Conservation (phyloP, 2,888 invertebrate genomes). For the Exephanes ischioxanthus region DNA sequence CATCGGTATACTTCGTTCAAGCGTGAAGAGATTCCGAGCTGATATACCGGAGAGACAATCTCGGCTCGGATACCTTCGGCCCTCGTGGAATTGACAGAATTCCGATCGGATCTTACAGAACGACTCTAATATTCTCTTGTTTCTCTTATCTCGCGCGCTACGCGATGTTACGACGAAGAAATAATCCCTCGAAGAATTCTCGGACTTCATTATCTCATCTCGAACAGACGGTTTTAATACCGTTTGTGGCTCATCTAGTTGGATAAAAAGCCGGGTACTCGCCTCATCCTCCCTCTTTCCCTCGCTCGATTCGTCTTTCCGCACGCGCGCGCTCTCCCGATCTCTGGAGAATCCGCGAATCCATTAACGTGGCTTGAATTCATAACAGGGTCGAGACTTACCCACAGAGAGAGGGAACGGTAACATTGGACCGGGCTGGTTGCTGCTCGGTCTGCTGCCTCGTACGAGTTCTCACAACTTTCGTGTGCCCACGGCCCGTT, state of each 20-base stretch:
- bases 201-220: slow-evolving; percentile 40
- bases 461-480: slow-evolving; percentile 68
- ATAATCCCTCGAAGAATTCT: slow-evolving; percentile 11
- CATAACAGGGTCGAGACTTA: slow-evolving; percentile 60
- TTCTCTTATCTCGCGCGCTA: neutral
- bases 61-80: slow-evolving; percentile 1
- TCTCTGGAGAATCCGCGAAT: slow-evolving; percentile 57
- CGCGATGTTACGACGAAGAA: neutral
- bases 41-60: slow-evolving; percentile 36
- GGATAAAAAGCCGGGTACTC: neutral
- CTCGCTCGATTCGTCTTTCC: slow-evolving; percentile 45
- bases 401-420: slow-evolving; percentile 42
- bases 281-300: neutral
- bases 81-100: slow-evolving; percentile 61
- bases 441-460: slow-evolving; percentile 56
- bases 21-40: slow-evolving; percentile 51
- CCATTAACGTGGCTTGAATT: slow-evolving; percentile 69
- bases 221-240: slow-evolving; percentile 12
- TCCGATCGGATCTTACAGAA: slow-evolving; percentile 40
- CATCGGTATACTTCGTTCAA: slow-evolving; percentile 50
- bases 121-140: neutral
- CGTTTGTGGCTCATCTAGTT: slow-evolving; percentile 28
- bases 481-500: slow-evolving; percentile 53
- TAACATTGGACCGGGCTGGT: slow-evolving; percentile 51
- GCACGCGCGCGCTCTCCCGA: slow-evolving; percentile 43